Evolutionary conservation across 1,140 invertebrate species (phyloP).

Genomic region (Zaprionus lachaisei): DNA sequence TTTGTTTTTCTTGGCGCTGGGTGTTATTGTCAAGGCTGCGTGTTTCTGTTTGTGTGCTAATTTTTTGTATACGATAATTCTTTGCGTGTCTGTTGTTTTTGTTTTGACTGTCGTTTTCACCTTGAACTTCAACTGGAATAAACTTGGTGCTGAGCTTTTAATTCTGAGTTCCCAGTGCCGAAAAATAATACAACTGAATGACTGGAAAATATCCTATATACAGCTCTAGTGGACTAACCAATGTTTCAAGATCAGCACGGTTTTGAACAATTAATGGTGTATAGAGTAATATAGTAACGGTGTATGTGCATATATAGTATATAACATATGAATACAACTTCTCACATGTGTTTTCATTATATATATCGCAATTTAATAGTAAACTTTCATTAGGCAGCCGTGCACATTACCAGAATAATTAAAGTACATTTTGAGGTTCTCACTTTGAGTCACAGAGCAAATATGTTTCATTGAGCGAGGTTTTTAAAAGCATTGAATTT

Average conservation of each 20-base stretch:
- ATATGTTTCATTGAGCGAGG: neutral
- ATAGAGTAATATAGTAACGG: too few relatives aligned
- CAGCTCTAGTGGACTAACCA: too few relatives aligned
- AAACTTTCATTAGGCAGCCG: too few relatives aligned
- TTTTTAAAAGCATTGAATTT: neutral
- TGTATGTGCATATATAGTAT: too few relatives aligned
- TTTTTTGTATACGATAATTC: constrained; percentile 61
- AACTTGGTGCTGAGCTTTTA: constrained; percentile 64
- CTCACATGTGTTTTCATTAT: too few relatives aligned
- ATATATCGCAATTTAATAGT: too few relatives aligned
- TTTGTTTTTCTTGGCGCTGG: constrained; percentile 15
- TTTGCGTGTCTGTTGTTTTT: constrained; percentile 41
- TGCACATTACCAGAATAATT: too few relatives aligned
- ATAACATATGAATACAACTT: too few relatives aligned
- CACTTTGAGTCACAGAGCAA: too few relatives aligned
- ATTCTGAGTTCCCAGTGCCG: constrained; percentile 31
- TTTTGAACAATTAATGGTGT: too few relatives aligned
- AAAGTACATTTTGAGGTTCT: too few relatives aligned
- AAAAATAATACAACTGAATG: neutral
- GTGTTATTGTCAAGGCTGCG: constrained; percentile 57
- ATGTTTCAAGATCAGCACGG: too few relatives aligned
- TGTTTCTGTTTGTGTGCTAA: constrained; percentile 50
- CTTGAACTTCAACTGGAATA: constrained; percentile 81
- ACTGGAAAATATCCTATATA: constrained; percentile 26
- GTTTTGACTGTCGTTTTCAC: constrained; percentile 55